These are phyloP conservation scores for Zoanthus sansibaricus DNA, from an alignment of 92 coral and sea anemone species.

Conservation along the genomic window DNA sequence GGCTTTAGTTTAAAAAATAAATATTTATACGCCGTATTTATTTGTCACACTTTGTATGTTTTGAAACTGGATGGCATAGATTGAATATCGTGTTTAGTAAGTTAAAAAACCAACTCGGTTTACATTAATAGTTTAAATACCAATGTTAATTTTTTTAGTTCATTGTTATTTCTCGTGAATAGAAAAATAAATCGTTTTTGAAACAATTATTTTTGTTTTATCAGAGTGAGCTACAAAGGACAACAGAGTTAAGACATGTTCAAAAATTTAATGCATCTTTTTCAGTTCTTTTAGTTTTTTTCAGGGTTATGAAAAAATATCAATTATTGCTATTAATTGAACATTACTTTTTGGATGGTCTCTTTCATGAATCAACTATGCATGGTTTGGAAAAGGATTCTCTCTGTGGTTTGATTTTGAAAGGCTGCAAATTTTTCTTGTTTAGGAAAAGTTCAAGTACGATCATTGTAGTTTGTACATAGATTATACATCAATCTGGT, in stretches of 20 bases:
- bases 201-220: not conserved
- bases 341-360: no score
- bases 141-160: constrained; percentile 44
- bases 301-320: no score
- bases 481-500: no score
- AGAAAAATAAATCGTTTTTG: not conserved
- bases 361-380: no score
- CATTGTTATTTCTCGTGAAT: constrained; percentile 16
- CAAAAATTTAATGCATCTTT: no score
- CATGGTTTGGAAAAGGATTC: no score
- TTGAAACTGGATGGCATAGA: constrained; percentile 21
- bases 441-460: no score
- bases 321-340: no score
- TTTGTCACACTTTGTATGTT: constrained; percentile 31
- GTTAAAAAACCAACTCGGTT: constrained; percentile 43
- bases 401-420: no score
- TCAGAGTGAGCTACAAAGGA: not conserved
- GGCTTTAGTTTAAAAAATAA: not conserved
- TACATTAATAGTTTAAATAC: constrained; percentile 53
- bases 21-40: not conserved
- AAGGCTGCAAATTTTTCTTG: no score
- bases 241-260: not conserved
- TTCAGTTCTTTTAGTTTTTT: no score
- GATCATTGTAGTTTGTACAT: no score
- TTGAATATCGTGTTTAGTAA: constrained; percentile 46